Evolutionary conservation across 2,797 vertebrate genomes (phyloP).

Genomic region (Hippopotamyrus pictus): DNA sequence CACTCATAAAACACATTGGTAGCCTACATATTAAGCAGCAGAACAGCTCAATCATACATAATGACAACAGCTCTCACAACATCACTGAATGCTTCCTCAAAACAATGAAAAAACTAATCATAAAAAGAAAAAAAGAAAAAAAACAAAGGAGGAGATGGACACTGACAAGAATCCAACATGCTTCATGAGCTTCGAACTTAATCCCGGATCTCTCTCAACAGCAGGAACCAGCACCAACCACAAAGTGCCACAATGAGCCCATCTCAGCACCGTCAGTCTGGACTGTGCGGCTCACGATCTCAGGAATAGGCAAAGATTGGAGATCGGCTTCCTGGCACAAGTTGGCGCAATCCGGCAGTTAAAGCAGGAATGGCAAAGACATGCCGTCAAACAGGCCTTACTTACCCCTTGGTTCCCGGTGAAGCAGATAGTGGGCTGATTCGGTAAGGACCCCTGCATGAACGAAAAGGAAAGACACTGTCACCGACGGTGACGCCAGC

Average conservation of each 20-base stretch:
- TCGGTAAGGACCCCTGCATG: slow-evolving; percentile 41
- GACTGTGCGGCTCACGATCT: neutral
- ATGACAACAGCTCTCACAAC: neutral
- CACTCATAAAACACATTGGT: neutral
- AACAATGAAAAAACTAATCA: neutral
- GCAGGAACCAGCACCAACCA: neutral
- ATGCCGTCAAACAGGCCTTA: neutral
- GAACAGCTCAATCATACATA: neutral
- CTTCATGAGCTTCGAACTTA: neutral
- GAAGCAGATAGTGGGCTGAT: slow-evolving; percentile 62
- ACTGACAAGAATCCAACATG: neutral
- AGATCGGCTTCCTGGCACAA: neutral
- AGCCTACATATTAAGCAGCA: neutral
- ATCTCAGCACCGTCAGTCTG: neutral
- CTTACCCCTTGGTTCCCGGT: slow-evolving; percentile 73
- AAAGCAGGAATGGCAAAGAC: neutral
- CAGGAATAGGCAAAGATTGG: neutral
- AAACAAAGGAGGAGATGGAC: neutral
- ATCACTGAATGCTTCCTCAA: neutral
- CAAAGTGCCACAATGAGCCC: neutral
- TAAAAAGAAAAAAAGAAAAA: neutral
- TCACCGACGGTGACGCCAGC: neutral
- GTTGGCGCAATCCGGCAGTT: neutral
- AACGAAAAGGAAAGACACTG: slow-evolving; percentile 15
- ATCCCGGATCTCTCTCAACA: neutral